Conservation (phyloP, 2,888 invertebrate species). For the Aromia moschata region DNA sequence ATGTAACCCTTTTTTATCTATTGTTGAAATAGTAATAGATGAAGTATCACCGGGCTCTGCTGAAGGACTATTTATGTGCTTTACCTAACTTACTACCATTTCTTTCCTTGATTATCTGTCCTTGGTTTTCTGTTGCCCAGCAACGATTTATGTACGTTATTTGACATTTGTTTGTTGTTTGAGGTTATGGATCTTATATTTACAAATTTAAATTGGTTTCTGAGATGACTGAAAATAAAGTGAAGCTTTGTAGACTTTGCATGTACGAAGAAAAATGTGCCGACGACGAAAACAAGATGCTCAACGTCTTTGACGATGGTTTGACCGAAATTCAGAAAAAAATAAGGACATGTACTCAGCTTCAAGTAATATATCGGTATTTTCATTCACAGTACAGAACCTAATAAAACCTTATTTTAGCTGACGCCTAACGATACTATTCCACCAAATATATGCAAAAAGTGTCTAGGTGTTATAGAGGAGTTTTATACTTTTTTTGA, state of each 20-base stretch:
- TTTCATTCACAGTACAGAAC: neutral
- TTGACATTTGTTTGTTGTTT: slow-evolving; percentile 1
- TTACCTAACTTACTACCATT: too few species aligned
- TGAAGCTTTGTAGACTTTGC: slow-evolving; percentile 32
- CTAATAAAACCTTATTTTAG: slow-evolving; percentile 32
- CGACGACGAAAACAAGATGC: slow-evolving; percentile 11
- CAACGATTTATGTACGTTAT: too few species aligned
- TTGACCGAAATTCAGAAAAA: slow-evolving; percentile 20
- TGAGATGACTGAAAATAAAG: slow-evolving; percentile 1
- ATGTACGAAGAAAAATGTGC: slow-evolving; percentile 21
- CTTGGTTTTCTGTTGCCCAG: too few species aligned
- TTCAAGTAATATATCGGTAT: slow-evolving; percentile 36
- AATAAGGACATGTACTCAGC: slow-evolving; percentile 32
- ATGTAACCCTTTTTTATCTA: too few species aligned
- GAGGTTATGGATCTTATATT: slow-evolving; percentile 6
- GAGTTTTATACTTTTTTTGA: slow-evolving; percentile 41
- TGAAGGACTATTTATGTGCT: too few species aligned
- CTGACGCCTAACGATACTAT: slow-evolving; percentile 37
- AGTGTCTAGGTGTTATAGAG: slow-evolving; percentile 40
- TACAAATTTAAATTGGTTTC: slow-evolving; percentile 8
- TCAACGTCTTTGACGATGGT: slow-evolving; percentile 6
- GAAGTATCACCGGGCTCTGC: too few species aligned
- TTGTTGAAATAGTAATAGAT: too few species aligned
- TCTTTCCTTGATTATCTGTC: too few species aligned
- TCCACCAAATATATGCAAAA: slow-evolving; percentile 39